Conservation (phyloP, 2,797 vertebrate genomes). For the Pantherophis vulpinus region DNA sequence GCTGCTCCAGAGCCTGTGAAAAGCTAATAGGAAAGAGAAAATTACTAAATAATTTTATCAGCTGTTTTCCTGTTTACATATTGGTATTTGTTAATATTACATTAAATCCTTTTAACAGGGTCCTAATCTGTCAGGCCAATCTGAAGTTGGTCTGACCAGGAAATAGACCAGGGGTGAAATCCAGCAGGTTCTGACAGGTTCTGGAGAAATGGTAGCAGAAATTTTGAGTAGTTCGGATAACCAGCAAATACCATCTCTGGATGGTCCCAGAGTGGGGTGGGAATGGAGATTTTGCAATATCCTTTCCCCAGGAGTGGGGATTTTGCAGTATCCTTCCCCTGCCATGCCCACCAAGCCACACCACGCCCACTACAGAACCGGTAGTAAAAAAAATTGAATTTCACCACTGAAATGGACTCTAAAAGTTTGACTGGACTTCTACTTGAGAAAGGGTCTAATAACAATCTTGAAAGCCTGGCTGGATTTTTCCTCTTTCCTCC, state of each 20-base stretch:
- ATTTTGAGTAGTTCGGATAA: no score
- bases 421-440: neutral
- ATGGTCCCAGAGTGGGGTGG: no score
- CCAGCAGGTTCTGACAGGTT: no score
- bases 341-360: no score
- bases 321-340: no score
- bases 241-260: no score
- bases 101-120: neutral
- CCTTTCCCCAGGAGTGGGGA: no score
- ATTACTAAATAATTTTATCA: neutral
- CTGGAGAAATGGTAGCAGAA: no score
- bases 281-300: no score
- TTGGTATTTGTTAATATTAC: neutral
- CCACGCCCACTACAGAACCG: no score
- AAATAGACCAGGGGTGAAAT: neutral
- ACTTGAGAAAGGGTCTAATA: neutral
- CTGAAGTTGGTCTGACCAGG: neutral
- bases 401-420: no score
- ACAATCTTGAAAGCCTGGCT: neutral
- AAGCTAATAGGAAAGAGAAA: neutral
- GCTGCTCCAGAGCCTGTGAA: neutral
- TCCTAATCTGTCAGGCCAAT: neutral
- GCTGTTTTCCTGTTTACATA: neutral
- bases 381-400: no score
- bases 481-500: neutral